Conservation (phyloP, 2,113 vertebrate species). For the Zosterops hypoxanthus region DNA sequence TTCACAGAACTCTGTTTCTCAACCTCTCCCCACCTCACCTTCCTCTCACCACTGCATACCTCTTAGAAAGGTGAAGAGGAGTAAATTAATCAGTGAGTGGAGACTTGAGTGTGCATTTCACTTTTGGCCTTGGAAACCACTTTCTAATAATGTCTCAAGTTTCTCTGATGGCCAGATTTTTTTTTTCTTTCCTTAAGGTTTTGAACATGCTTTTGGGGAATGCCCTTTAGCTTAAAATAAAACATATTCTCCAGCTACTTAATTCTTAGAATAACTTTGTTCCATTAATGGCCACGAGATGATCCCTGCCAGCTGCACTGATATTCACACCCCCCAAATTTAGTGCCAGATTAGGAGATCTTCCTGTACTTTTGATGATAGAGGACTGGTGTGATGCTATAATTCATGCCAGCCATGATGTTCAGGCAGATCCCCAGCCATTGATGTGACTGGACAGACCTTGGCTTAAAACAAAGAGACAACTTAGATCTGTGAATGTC, state of each 20-base stretch:
- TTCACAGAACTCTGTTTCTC: not conserved
- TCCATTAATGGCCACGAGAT: accelerated
- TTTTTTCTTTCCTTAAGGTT: not conserved
- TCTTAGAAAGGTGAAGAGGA: not conserved
- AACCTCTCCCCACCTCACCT: not conserved
- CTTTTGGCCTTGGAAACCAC: not conserved
- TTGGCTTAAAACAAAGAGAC: not conserved
- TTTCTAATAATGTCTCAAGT: not conserved
- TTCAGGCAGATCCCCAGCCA: not conserved
- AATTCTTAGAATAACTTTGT: not conserved
- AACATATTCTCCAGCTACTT: not conserved
- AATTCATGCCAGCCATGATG: not conserved
- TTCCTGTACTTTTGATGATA: not conserved
- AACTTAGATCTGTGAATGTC: not conserved
- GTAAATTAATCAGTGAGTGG: not conserved
- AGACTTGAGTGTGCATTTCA: not conserved
- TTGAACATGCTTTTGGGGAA: not conserved
- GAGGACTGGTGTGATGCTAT: not conserved
- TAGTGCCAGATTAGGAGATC: not conserved
- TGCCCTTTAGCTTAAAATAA: not conserved
- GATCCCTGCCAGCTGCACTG: not conserved
- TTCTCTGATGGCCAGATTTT: not conserved
- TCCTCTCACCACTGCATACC: not conserved
- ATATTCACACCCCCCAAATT: not conserved
- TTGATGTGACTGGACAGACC: not conserved